Base-by-base conservation (phyloP, 2,797 vertebrate species). In the Sylvilagus floridanus region DNA sequence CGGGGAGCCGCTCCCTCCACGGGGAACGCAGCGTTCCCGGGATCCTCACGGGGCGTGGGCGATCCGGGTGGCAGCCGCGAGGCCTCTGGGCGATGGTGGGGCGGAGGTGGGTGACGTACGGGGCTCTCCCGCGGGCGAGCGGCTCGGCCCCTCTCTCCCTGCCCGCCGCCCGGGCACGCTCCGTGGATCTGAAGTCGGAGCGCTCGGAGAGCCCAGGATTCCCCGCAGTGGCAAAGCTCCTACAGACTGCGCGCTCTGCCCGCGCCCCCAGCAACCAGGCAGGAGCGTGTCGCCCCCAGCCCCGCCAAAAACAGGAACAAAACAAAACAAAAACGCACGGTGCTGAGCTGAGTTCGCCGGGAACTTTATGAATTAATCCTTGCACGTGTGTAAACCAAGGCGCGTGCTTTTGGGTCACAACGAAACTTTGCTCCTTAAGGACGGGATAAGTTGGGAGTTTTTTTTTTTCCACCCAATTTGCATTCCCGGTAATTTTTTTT, bases 121-220 rank as follows among this genome's bases (percentile, higher is more conserved):
- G 7, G 85, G 79, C 50, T 42, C 87, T 92, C 72, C 0, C 35
- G 2, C 62, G 47, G 54, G 42, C 4, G 83, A 47, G 47, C 22
- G 19, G 9, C 84, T 57, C 73, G 9, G 42, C 82, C 84, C 37
- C 89, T 63, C 60, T 72, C 52, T 42, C 85, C 68, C 4, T 12
- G 82, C 68, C 94, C 91, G 68, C 91, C 90, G 57, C 93, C 93
- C 16, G 75, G 42, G 85, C 94, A 84, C 66, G 73, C 94, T 94
- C 83, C 66, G 93, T 88, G 26, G 95, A 84, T 89, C 93, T 92
- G 88, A 96, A 88, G 86, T 76, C 96, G 76, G 96, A 95, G 88
- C 92, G 77, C 76, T 94, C 66, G 81, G 77, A 69, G 71, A 83
- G 91, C 86, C 71, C 91, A 73, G 95, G 87, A 76, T 95, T 95